These are phyloP conservation scores for Cerastis rubricosa DNA, from an alignment of 2,888 invertebrate species.

Conservation along the genomic window DNA sequence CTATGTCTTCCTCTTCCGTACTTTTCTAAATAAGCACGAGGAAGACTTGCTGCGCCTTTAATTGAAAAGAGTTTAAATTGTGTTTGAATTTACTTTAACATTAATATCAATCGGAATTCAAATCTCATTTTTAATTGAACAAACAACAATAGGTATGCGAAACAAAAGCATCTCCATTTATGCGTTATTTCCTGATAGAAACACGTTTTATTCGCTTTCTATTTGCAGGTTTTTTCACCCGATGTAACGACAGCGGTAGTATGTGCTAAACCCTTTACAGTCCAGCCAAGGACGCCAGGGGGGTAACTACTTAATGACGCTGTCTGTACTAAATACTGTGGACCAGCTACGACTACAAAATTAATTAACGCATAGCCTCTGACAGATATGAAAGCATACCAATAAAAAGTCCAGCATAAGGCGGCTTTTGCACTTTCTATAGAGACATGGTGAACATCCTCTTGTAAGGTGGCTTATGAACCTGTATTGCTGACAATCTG, in stretches of 20 bases:
- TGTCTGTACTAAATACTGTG: too few species aligned
- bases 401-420: background rate
- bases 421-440: slow-evolving; percentile 9
- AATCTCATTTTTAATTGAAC: background rate
- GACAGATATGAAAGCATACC: background rate
- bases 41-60: background rate
- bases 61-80: background rate
- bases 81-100: background rate
- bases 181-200: background rate
- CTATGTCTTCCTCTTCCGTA: background rate
- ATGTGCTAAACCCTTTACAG: too few species aligned
- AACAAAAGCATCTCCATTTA: background rate
- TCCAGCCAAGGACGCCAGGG: too few species aligned
- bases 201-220: background rate
- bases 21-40: background rate
- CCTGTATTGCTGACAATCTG: slow-evolving; percentile 2
- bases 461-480: slow-evolving; percentile 4
- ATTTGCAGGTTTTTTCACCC: slow-evolving; percentile 16
- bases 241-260: too few species aligned
- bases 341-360: background rate
- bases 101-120: background rate
- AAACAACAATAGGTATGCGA: background rate
- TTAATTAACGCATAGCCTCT: slow-evolving; percentile 25
- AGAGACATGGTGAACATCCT: background rate
- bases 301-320: too few species aligned